These are phyloP conservation scores for Henicopernis longicauda DNA, from an alignment of 2,113 vertebrate genomes.

Conservation along the genomic window DNA sequence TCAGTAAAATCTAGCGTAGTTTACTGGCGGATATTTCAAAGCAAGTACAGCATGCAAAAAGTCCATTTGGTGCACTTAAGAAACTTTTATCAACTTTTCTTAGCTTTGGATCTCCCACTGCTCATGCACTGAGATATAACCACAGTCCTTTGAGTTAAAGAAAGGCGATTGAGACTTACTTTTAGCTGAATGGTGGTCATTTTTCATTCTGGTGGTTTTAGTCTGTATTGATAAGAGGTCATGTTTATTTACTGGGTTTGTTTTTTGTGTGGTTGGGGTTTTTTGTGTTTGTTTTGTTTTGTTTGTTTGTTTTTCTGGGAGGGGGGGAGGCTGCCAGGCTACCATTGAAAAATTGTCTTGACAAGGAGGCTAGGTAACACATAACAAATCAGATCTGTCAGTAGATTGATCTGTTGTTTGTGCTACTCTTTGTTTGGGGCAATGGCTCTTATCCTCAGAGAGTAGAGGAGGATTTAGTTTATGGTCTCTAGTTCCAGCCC, in stretches of 20 bases:
- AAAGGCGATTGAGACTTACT: not conserved
- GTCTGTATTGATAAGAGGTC: not conserved
- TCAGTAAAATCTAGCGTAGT: not conserved
- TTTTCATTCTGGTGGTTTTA: not conserved
- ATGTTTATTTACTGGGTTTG: not conserved
- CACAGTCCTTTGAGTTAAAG: not conserved
- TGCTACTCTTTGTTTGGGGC: not conserved
- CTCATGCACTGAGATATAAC: not conserved
- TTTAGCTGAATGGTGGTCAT: not conserved
- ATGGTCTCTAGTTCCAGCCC: not conserved
- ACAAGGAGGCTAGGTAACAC: not conserved
- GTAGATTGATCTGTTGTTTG: not conserved
- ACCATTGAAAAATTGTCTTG: not conserved
- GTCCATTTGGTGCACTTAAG: not conserved
- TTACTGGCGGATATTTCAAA: not conserved
- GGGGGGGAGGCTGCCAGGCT: not conserved
- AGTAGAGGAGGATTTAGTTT: not conserved
- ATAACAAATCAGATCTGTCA: not conserved
- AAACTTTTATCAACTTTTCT: not conserved
- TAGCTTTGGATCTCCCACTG: not conserved
- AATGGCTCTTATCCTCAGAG: not conserved
- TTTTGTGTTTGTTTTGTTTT: not conserved
- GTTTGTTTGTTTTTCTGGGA: not conserved
- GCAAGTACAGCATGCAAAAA: not conserved
- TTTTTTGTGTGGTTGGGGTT: not conserved